phyloP scores from a whole-genome alignment of 2,797 vertebrate genomes.

The Octomys mimax region DNA sequence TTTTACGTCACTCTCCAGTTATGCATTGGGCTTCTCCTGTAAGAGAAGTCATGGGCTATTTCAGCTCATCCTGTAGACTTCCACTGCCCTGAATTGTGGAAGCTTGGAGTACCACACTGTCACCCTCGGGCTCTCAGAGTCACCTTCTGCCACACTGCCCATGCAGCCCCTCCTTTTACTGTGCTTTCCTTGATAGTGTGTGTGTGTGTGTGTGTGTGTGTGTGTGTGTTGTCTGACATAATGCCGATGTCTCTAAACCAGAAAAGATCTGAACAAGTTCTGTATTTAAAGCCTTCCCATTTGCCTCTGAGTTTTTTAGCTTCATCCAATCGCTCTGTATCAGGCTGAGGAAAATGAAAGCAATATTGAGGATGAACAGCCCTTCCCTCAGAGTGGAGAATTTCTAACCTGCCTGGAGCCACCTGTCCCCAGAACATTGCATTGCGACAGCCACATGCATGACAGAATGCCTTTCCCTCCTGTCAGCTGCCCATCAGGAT shows the following conservation, averaged over 20 bases:
- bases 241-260: neutral
- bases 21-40: neutral
- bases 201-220: too few relatives aligned
- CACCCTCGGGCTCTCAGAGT: neutral
- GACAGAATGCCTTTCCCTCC: neutral
- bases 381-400: neutral
- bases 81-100: neutral
- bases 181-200: neutral
- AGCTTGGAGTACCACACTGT: too few relatives aligned
- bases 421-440: neutral
- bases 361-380: too few relatives aligned
- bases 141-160: fast-evolving
- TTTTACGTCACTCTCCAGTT: neutral
- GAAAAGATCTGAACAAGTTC: neutral
- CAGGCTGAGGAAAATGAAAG: too few relatives aligned
- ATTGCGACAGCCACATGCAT: fast-evolving
- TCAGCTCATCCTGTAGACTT: too few relatives aligned
- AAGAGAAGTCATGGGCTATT: neutral
- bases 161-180: too few relatives aligned
- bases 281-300: neutral
- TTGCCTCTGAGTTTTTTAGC: neutral
- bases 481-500: neutral
- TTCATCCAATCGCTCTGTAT: neutral
- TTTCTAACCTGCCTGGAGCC: neutral
- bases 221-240: too few relatives aligned